phyloP scores from a whole-genome alignment of 2,888 invertebrate species.

The Leistus spinibarbis region DNA sequence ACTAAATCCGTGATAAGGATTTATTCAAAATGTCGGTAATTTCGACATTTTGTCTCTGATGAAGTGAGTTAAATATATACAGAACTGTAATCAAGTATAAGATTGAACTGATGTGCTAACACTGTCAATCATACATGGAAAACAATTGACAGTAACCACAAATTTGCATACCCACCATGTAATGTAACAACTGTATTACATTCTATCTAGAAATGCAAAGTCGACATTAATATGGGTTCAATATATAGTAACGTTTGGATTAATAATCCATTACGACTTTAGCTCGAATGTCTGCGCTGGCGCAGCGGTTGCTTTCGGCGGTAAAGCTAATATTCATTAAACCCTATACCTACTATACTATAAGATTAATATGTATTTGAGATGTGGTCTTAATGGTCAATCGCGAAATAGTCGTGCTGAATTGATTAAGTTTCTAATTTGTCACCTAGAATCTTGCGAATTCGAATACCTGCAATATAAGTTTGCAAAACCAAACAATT shows the following conservation, averaged over 20 bases:
- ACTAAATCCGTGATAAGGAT: too few species aligned
- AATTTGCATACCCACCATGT: not conserved
- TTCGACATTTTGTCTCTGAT: too few species aligned
- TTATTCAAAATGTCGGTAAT: too few species aligned
- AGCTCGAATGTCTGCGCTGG: not conserved
- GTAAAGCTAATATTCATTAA: not conserved
- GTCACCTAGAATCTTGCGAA: too few species aligned
- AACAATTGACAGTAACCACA: too few species aligned
- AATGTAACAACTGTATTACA: not conserved
- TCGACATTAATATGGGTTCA: not conserved
- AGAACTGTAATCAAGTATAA: not conserved
- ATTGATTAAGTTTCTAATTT: too few species aligned
- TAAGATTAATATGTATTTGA: too few species aligned
- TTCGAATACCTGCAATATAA: too few species aligned
- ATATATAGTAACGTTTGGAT: not conserved
- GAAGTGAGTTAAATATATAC: not conserved
- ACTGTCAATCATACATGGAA: not conserved
- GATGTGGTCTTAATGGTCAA: too few species aligned
- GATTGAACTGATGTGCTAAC: not conserved
- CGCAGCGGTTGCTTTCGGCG: not conserved
- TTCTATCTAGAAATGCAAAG: not conserved
- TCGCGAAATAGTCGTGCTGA: too few species aligned
- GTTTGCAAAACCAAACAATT: too few species aligned
- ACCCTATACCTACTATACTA: not conserved
- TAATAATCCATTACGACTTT: not conserved